Evolutionary conservation across 2,113 vertebrate genomes (phyloP).

Genomic region (Gavia stellata): DNA sequence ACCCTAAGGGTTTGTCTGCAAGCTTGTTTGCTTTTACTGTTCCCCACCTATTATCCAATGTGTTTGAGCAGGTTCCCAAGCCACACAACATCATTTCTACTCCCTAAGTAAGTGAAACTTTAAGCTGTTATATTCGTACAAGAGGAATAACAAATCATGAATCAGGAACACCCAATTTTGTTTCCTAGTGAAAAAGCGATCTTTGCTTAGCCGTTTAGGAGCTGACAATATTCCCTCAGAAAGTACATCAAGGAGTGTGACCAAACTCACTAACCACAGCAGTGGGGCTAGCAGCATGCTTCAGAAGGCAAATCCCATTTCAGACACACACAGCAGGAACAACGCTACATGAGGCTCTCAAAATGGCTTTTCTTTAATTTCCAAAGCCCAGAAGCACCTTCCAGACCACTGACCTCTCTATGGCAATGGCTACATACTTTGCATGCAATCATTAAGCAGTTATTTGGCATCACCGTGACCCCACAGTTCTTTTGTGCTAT

Average conservation of each 20-base stretch:
- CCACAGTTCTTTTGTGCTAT: rapidly evolving
- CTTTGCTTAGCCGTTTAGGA: not conserved
- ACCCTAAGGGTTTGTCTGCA: not conserved
- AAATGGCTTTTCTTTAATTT: not conserved
- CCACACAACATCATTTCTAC: not conserved
- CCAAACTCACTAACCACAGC: not conserved
- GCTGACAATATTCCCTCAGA: not conserved
- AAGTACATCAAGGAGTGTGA: not conserved
- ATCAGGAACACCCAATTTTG: not conserved
- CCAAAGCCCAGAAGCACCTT: not conserved
- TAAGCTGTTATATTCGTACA: not conserved
- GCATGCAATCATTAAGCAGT: not conserved
- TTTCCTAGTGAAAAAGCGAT: not conserved
- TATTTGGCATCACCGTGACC: not conserved
- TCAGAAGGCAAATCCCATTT: not conserved
- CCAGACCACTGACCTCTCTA: not conserved
- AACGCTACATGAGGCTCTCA: not conserved
- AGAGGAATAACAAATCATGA: not conserved
- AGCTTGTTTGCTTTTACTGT: not conserved
- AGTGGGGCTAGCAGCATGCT: not conserved
- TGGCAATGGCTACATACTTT: not conserved
- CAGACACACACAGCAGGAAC: not conserved
- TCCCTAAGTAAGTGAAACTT: not conserved
- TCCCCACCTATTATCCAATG: not conserved
- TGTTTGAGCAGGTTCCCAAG: not conserved